Evolutionary conservation across 1,140 invertebrate species (phyloP).

Genomic region (Danaus plexippus): DNA sequence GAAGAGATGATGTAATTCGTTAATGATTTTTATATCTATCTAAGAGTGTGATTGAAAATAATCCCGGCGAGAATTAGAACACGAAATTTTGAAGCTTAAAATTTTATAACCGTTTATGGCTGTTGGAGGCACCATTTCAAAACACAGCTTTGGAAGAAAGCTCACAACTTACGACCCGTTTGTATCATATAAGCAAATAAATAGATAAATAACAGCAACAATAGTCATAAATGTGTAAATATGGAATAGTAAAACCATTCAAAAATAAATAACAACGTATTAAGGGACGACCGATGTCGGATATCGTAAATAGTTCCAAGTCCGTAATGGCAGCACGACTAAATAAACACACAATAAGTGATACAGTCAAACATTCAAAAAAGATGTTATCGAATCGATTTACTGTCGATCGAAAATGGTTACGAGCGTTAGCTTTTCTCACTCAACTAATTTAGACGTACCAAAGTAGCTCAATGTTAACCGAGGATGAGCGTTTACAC

Average conservation of each 20-base stretch:
- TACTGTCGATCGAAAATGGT: conserved; percentile 55
- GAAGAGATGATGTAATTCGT: conserved; percentile 20
- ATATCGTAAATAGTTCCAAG: conserved; percentile 42
- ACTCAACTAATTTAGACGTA: conserved; percentile 67
- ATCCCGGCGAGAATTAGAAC: conserved; percentile 17
- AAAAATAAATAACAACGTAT: conserved; percentile 46
- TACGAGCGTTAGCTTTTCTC: conserved; percentile 65
- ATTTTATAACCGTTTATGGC: conserved; percentile 14
- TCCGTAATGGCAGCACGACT: conserved; percentile 45
- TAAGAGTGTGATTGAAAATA: conserved; percentile 15
- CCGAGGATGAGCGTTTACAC: conserved; percentile 53
- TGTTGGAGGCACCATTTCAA: conserved; percentile 12
- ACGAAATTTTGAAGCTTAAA: conserved; percentile 12
- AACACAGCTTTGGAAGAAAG: conserved; percentile 14
- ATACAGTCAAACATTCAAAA: conserved; percentile 49
- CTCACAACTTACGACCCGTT: conserved; percentile 20
- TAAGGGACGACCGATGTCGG: conserved; percentile 39
- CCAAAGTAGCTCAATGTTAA: conserved; percentile 64
- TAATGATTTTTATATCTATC: conserved; percentile 23
- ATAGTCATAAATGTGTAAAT: conserved; percentile 41
- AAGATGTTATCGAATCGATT: conserved; percentile 63
- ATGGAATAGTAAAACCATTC: conserved; percentile 43
- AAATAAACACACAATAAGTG: conserved; percentile 59
- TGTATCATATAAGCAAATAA: conserved; percentile 29
- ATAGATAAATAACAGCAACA: conserved; percentile 32